A percentile compares a stretch with the other conserved stretches of the same genome.
phyloP scores from a whole-genome alignment of 23 tunicate species.

The Diplosoma virens region DNA sequence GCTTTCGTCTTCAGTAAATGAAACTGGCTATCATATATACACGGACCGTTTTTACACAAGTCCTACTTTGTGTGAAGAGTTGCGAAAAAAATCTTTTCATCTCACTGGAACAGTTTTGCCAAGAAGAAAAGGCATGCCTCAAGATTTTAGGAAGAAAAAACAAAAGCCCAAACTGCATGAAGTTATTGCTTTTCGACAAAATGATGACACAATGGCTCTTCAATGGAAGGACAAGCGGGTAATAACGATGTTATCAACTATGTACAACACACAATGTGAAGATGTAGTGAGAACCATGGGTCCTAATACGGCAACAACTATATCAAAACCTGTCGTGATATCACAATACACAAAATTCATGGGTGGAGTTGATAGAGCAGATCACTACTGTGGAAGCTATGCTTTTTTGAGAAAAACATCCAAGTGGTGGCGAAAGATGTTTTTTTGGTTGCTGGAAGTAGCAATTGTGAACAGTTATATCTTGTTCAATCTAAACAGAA shows the following conservation, averaged over 20 bases:
- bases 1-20: conserved; percentile 4
- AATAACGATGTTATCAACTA: conserved; percentile 13
- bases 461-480: conserved; percentile 10
- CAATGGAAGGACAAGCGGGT: conserved; percentile 29
- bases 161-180: conserved; percentile 16
- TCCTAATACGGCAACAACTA: background rate
- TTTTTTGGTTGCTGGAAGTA: conserved; percentile 13
- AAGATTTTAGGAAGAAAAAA: background rate
- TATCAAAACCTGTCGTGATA: conserved; percentile 8
- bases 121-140: conserved; percentile 17
- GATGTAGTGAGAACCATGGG: background rate
- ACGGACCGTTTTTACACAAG: conserved; percentile 28
- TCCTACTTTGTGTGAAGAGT: conserved; percentile 22
- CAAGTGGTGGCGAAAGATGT: conserved; percentile 12
- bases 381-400: conserved; percentile 17
- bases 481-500: conserved; percentile 5
- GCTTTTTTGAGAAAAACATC: conserved; percentile 13
- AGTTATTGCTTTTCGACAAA: conserved; percentile 4
- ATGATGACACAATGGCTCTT: conserved; percentile 14
- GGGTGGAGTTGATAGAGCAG: conserved; percentile 13
- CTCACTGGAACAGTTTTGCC: conserved; percentile 8
- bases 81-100: background rate
- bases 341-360: conserved; percentile 6
- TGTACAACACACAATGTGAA: background rate
- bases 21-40: conserved; percentile 8